Evolutionary conservation across 2,113 vertebrate genomes (phyloP), one percentile per base, ranked within the genome.

Genomic region (Cathartes aura): DNA sequence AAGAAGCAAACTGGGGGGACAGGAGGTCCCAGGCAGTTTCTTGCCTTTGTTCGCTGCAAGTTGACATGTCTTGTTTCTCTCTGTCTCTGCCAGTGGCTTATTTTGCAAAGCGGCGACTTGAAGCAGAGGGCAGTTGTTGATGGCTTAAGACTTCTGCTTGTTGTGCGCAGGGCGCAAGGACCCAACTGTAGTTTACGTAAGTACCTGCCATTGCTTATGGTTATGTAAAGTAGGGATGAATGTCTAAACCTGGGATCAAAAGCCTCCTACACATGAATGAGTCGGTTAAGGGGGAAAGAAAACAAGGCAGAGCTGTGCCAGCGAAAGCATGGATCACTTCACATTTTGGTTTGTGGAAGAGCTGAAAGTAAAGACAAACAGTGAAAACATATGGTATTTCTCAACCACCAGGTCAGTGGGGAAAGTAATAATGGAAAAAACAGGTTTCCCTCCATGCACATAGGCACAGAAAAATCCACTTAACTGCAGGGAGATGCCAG

Each of bases 181-280:
- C 83, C 59, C 32, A 42, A 74, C 13, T 79, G 79, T 59, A 84
- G 97, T 97, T 98, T 98, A 85, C 74, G 87, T 92, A 98, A 97
- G 95, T 76, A 96, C 71, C 81, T 88, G 40, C 55, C 83, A 89
- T 43, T 93, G 85, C 95, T 96, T 96, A 94, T 92, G 79, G 95
- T 97, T 97, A 97, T 96, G 94, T 97, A 97, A 98, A 98, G 93
- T 32, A 90, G 62, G 95, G 83, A 64, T 87, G 94, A 97, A 72
- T 98, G 97, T 97, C 98, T 98, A 96, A 97, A 96, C 70, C 96
- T 17, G 2, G 80, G 96, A 98, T 98, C 98, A 98, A 98, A 98
- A 98, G 96, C 96, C 92, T 97, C 90, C 97, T 97, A 94, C 96
- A 96, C 98, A 97, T 98, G 97, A 98, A 97, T 98, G 95, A 96